phyloP scores from a whole-genome alignment of 2,113 vertebrate genomes.

The Pungitius pungitius region DNA sequence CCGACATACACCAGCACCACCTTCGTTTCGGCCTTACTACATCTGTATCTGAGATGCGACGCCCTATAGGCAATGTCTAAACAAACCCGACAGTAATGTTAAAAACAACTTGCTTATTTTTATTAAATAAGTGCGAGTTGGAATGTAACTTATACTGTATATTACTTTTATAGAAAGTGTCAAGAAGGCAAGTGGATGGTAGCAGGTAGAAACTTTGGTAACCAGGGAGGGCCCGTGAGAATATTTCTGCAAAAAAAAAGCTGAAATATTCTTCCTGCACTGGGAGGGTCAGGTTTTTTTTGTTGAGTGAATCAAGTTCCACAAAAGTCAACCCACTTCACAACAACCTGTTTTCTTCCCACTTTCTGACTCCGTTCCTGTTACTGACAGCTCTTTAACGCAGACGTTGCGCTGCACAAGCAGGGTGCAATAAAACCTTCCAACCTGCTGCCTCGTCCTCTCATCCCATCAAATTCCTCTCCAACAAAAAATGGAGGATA shows the following conservation, averaged over 20 bases:
- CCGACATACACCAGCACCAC: not conserved
- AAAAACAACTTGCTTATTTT: not conserved
- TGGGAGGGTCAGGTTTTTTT: not conserved
- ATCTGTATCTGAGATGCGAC: not conserved
- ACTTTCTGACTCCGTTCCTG: not conserved
- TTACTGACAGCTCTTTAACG: not conserved
- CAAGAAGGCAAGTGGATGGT: not conserved
- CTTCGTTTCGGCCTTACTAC: not conserved
- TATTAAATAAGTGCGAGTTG: too few relatives aligned
- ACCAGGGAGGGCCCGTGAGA: not conserved
- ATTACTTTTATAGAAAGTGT: not conserved
- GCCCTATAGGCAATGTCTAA: not conserved
- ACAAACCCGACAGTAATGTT: not conserved
- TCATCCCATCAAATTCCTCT: conserved; percentile 9
- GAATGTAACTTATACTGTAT: too few relatives aligned
- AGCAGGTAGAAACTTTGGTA: not conserved
- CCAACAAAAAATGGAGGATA: too few relatives aligned
- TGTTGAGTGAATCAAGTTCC: not conserved
- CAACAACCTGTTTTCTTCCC: not conserved
- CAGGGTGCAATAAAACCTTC: conserved; percentile 1
- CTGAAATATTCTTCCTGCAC: not conserved
- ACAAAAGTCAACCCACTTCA: not conserved
- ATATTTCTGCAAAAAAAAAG: not conserved
- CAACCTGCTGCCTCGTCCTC: not conserved
- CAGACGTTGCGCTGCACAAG: not conserved